Percentiles rank a stretch among this genome's conserved stretches.
phyloP scores from a whole-genome alignment of 53 echinoderm and acorn worm species.

The Patiria pectinifera region DNA sequence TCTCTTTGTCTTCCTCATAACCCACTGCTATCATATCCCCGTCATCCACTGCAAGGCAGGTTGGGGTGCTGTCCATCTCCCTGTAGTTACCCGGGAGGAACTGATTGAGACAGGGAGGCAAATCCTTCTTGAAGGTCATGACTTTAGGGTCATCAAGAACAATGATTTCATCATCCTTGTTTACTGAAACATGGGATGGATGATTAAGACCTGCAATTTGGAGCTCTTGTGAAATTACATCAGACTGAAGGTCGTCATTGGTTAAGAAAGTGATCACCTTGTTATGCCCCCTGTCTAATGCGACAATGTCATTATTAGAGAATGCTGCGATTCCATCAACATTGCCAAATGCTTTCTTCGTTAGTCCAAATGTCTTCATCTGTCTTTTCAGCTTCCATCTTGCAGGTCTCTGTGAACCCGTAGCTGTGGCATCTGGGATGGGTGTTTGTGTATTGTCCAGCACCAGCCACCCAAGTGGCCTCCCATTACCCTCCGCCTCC shows the following conservation, averaged over 20 bases:
- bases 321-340: slow-evolving; percentile 14
- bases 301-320: slow-evolving; percentile 14
- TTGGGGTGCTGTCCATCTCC: too few species aligned
- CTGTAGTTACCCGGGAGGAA: too few species aligned
- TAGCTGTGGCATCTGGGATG: not conserved
- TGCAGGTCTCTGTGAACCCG: too few species aligned
- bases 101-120: too few species aligned
- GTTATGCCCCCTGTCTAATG: not conserved
- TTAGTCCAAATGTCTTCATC: not conserved
- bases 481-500: not conserved
- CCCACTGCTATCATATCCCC: too few species aligned
- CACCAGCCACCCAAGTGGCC: not conserved
- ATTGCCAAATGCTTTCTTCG: not conserved
- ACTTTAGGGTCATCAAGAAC: slow-evolving; percentile 10
- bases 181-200: too few species aligned
- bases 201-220: not conserved
- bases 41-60: too few species aligned
- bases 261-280: not conserved
- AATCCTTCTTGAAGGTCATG: too few species aligned
- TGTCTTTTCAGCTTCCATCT: not conserved
- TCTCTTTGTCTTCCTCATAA: too few species aligned
- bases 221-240: not conserved
- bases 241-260: not conserved
- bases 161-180: not conserved
- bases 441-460: not conserved